Base-by-base conservation (phyloP, 2,113 vertebrate genomes). In the Rhinoptilus africanus region DNA sequence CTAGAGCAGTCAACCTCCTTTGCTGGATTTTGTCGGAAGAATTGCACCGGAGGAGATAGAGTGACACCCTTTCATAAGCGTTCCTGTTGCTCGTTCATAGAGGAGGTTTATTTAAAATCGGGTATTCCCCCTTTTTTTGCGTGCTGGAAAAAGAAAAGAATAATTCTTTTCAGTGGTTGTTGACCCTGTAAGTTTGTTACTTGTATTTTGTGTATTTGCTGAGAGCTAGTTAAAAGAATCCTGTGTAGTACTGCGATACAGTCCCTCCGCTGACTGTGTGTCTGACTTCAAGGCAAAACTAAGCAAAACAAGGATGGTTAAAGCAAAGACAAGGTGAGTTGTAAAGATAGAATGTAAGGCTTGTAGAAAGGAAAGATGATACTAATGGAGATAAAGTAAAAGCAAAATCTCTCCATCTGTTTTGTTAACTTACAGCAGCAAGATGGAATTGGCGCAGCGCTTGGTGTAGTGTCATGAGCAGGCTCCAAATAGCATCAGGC, bases 151-250 rank as follows among this genome's bases (percentile, higher is more conserved):
- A 35, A 9, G 10, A 67, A 14, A 15, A 56, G 43, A 63, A 3
- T 8, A 24, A 15, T 7, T 66, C 0, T 75, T 80, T 48, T 67
- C 0, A 1, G 19, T 54, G 5, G 8, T n/a, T 75, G 15, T 76
- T 93, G 12, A 37, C 0, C 0, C 27, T 53, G 6, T 64, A 37
- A 72, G 6, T 15, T 78, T 0, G 0, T 72, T 79, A 50, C 19
- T 39, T 69, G 53, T 67, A 26, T 39, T 73, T 54, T 62, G 35
- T 64, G 4, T 59, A 14, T 71, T 77, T 26, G 8, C 45, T 37
- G 59, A 89, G 21, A 71, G 10, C 26, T 39, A 21, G 6, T 79
- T 50, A 32, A 72, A 81, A 91, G 45, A 59, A 20, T 72, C 2
- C 21, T 43, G 30, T 68, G 20, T 43, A 53, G 48, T 64, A 15